Conservation (phyloP, 2,888 invertebrate genomes). For the Eugnorisma glareosa region DNA sequence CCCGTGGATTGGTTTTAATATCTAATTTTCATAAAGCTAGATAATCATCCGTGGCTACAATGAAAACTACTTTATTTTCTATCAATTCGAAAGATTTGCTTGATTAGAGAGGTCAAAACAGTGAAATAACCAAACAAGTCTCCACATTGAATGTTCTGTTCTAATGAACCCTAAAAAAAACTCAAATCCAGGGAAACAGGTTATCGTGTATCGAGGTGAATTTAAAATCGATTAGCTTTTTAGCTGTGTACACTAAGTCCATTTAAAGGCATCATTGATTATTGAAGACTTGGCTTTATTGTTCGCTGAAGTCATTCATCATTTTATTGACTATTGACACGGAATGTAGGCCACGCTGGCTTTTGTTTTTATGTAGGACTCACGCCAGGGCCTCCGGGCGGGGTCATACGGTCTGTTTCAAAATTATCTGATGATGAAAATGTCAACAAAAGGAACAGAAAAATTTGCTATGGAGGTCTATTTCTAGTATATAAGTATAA, state of each 20-base stretch:
- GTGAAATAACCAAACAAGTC: neutral
- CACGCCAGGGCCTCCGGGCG: neutral
- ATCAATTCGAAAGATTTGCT: neutral
- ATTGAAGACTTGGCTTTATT: neutral
- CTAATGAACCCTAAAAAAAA: conserved; percentile 9
- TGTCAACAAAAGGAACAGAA: too few species aligned
- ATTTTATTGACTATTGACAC: conserved; percentile 15
- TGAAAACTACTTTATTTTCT: neutral
- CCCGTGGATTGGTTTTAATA: too few species aligned
- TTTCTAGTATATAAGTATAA: too few species aligned
- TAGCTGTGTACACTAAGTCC: conserved; percentile 11
- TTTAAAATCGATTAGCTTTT: neutral
- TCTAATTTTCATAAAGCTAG: too few species aligned
- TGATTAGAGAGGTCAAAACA: neutral
- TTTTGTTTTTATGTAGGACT: neutral
- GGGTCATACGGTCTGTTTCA: neutral
- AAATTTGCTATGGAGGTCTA: too few species aligned
- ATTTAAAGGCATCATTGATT: conserved; percentile 10
- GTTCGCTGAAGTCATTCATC: neutral
- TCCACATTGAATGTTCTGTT: neutral
- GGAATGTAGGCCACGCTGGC: neutral
- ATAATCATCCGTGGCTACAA: too few species aligned
- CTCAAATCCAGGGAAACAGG: conserved; percentile 3
- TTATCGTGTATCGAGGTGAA: conserved; percentile 23
- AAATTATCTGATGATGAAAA: too few species aligned